Evolutionary conservation across 2,888 invertebrate genomes (phyloP).

Genomic region (Nymphalis urticae): DNA sequence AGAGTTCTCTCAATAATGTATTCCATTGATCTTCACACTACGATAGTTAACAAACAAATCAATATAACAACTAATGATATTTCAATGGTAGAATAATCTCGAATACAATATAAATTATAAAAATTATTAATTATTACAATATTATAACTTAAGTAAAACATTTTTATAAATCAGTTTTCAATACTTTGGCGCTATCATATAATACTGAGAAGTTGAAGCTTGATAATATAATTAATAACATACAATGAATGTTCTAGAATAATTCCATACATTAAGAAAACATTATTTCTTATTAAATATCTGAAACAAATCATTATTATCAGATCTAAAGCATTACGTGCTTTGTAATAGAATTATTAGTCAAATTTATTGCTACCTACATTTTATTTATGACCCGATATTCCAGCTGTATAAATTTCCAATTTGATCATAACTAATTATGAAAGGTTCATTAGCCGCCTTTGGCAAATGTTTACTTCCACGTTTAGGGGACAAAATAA

Average conservation of each 20-base stretch:
- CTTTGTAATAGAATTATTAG: slow-evolving; percentile 34
- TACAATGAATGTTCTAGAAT: background rate
- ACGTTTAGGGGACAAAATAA: slow-evolving; percentile 41
- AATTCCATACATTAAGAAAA: slow-evolving; percentile 1
- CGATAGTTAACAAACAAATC: too few species aligned
- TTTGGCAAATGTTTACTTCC: slow-evolving; percentile 45
- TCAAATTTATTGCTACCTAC: slow-evolving; percentile 30
- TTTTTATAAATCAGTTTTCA: too few species aligned
- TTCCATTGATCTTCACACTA: too few species aligned
- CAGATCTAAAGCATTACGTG: slow-evolving; percentile 33
- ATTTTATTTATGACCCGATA: slow-evolving; percentile 33
- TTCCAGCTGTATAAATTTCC: slow-evolving; percentile 36
- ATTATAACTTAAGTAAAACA: too few species aligned
- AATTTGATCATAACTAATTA: slow-evolving; percentile 48
- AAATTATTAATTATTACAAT: too few species aligned
- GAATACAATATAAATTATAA: too few species aligned
- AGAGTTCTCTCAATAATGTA: too few species aligned
- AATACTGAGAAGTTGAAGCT: too few species aligned
- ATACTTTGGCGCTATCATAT: too few species aligned
- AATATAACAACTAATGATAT: too few species aligned
- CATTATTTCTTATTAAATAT: slow-evolving; percentile 16
- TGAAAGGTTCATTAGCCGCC: slow-evolving; percentile 48
- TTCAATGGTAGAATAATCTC: too few species aligned
- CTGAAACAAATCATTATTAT: slow-evolving; percentile 32
- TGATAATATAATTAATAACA: too few species aligned